Evolutionary conservation across 2,113 vertebrate species (phyloP).

Genomic region (Lycocorax pyrrhopterus): DNA sequence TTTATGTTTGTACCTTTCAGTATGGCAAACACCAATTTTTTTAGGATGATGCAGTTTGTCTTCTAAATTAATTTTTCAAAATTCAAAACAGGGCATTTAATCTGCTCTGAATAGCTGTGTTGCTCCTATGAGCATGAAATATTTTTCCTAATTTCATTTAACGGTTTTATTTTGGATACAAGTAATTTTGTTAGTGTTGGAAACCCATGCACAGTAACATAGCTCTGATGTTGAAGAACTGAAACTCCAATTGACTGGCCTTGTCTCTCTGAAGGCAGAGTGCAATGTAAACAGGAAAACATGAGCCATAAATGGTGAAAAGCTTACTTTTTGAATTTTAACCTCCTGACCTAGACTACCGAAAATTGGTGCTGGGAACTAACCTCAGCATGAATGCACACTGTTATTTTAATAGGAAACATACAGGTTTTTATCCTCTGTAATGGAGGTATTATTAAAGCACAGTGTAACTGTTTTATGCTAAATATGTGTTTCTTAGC

Average conservation of each 20-base stretch:
- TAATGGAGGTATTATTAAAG: not conserved
- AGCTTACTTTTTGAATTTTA: not conserved
- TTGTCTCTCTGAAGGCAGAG: not conserved
- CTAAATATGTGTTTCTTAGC: not conserved
- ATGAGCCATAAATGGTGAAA: constrained; percentile 1
- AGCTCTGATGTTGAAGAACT: not conserved
- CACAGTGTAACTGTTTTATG: not conserved
- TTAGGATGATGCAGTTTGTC: not conserved
- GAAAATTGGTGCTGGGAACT: not conserved
- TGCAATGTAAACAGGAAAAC: constrained; percentile 4
- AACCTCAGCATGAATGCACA: not conserved
- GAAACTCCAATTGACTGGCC: not conserved
- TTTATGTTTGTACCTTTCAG: not conserved
- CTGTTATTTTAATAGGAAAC: not conserved
- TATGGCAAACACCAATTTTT: not conserved
- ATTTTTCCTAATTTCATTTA: constrained; percentile 59
- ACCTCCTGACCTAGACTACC: not conserved
- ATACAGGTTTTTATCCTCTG: not conserved
- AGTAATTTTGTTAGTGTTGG: constrained; percentile 44
- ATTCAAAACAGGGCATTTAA: not conserved
- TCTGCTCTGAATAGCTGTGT: not conserved
- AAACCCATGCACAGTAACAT: not conserved
- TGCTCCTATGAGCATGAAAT: not conserved
- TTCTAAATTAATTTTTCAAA: not conserved
- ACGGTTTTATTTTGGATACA: constrained; percentile 56